A percentile compares a stretch with the other conserved stretches of the same genome.
phyloP scores from a whole-genome alignment of 2,888 invertebrate species.

The Trichopoda pennipes region DNA sequence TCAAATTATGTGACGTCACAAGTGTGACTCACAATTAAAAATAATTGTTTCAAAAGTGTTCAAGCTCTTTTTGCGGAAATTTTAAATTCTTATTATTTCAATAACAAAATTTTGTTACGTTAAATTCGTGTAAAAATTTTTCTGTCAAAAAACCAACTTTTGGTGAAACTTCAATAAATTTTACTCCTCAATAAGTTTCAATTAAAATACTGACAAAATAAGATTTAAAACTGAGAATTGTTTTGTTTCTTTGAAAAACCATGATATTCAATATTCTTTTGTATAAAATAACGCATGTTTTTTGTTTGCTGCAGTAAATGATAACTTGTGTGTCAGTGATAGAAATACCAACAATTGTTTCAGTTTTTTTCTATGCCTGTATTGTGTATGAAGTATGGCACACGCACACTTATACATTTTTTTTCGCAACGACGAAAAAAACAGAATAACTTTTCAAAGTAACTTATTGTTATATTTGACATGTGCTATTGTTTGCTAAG shows the following conservation, averaged over 20 bases:
- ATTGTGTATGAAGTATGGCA: slow-evolving; percentile 15
- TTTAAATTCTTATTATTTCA: no score
- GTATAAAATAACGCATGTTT: neutral
- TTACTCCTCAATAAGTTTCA: neutral
- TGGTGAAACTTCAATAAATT: no score
- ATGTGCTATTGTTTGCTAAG: slow-evolving; percentile 41
- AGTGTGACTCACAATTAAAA: no score
- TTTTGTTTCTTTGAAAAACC: neutral
- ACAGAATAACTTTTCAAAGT: slow-evolving; percentile 20
- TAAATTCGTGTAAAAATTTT: no score
- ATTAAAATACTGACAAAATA: slow-evolving; percentile 30
- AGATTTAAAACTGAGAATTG: slow-evolving; percentile 19
- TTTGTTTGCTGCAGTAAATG: slow-evolving; percentile 56
- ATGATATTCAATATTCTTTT: neutral
- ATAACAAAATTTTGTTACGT: no score
- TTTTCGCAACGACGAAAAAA: neutral
- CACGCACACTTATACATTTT: neutral
- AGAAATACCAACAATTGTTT: slow-evolving; percentile 13
- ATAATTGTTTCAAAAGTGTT: no score
- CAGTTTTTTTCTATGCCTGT: neutral
- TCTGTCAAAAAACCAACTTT: no score
- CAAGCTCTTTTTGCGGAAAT: no score
- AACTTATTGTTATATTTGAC: slow-evolving; percentile 58
- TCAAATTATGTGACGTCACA: no score
- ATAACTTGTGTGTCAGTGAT: slow-evolving; percentile 64